Evolutionary conservation across 1,140 invertebrate genomes (phyloP), one percentile per base, ranked within the genome.

Genomic region (Lutraria rhynchaena): DNA sequence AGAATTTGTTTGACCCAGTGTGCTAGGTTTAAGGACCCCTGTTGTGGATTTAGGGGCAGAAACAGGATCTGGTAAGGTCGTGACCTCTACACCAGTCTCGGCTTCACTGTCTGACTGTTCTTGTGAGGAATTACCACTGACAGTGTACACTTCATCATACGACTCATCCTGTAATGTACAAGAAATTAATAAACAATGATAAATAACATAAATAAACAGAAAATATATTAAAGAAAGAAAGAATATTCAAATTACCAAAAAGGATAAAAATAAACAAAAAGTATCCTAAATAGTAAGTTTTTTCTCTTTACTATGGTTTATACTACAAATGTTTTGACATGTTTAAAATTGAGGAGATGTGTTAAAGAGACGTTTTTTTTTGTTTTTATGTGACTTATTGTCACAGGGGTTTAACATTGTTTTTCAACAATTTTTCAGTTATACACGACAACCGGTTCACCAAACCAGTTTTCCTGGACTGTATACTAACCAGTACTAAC

Each of bases 121-220:
- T 31, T 81, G 83, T 31, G 82, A 84, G 27, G 84, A 85, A 53
- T 74, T 86, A 57, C 86, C 84, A 82, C 87, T 88, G 0, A 89
- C 84, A 19, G 87, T 88, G 69, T 87, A 89, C 33, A 89, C 85
- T 69, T 88, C 88, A 31, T 88, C 87, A 73, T 88, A 89, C 3
- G 87, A 84, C 17, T 88, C 87, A 31, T 86, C 82, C 86, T 89
- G 81, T 24, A 85, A 84, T n/a, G 41, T 69, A 73, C 67, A 67
- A 74, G 41, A 11, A 44, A 65, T 58, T 3, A 44, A 51, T 15
- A 58, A 1, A 24, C 11, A 24, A 37, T 3, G 9, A 78, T 67
- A 55, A 5, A 9, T 53, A 22, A 13, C n/a, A 63, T 63, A 31
- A 63, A 7, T 9, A 9, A 63, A 29, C 9, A 17, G 24, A 7